These are phyloP conservation scores for Notospermus geniculatus DNA, from an alignment of 1,140 invertebrate species.

Conservation along the genomic window DNA sequence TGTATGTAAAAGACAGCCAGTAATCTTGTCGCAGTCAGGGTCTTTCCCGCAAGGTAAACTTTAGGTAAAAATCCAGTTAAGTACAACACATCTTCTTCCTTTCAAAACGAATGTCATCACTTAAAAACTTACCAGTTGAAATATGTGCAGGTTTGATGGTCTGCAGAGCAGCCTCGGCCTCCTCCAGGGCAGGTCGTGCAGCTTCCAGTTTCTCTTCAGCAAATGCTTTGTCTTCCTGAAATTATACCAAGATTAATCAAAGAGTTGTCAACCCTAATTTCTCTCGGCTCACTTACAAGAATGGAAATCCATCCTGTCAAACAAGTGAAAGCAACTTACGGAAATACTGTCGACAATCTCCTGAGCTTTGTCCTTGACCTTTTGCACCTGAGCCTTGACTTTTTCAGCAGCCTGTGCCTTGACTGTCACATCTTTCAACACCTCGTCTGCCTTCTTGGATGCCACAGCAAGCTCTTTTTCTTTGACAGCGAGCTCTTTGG, in stretches of 20 bases:
- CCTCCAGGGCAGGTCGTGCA: constrained; percentile 86
- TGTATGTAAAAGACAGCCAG: too few species aligned
- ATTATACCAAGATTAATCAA: constrained; percentile 3
- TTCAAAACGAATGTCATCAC: too few species aligned
- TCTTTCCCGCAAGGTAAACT: too few species aligned
- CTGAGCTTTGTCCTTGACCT: constrained; percentile 94
- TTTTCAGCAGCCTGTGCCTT: constrained; percentile 91
- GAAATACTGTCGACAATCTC: constrained; percentile 85
- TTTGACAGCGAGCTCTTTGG: constrained; percentile 90
- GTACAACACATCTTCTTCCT: too few species aligned
- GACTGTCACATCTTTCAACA: constrained; percentile 71
- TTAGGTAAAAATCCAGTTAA: too few species aligned
- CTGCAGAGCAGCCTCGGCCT: constrained; percentile 85
- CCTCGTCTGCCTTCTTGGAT: constrained; percentile 82
- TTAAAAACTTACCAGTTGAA: constrained; percentile 49
- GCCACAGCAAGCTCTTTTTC: constrained; percentile 89
- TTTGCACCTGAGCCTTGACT: constrained; percentile 92
- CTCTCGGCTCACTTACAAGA: too few species aligned
- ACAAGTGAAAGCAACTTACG: constrained; percentile 28
- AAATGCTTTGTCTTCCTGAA: constrained; percentile 80
- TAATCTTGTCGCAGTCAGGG: too few species aligned
- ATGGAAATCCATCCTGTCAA: background rate
- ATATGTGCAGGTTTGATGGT: constrained; percentile 97
- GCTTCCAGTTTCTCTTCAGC: constrained; percentile 90
- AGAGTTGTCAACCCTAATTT: background rate